Evolutionary conservation across 2,888 invertebrate genomes (phyloP).

Genomic region (Cancer borealis): DNA sequence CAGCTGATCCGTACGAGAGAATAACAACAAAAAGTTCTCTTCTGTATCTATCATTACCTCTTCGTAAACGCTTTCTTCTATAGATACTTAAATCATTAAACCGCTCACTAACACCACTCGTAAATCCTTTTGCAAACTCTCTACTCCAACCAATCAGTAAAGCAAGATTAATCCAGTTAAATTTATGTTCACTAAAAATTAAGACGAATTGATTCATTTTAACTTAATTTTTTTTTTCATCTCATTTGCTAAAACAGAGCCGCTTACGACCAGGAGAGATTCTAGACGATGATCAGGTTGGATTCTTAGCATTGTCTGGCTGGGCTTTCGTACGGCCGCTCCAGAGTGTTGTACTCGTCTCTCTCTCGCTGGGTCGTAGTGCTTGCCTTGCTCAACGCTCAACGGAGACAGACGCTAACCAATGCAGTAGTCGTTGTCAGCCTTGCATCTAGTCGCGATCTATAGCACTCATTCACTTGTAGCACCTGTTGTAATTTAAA

Average conservation of each 20-base stretch:
- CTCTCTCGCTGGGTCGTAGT: slow-evolving; percentile 15
- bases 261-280: slow-evolving; percentile 76
- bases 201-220: background rate
- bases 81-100: background rate
- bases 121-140: background rate
- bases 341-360: slow-evolving; percentile 26
- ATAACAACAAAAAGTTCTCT: slow-evolving; percentile 9
- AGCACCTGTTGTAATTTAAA: background rate
- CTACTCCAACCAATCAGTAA: background rate
- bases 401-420: background rate
- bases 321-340: slow-evolving; percentile 33
- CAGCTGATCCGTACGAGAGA: background rate
- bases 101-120: slow-evolving; percentile 8
- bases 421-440: slow-evolving; percentile 23
- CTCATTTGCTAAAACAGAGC: slow-evolving; percentile 66
- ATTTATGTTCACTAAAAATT: background rate
- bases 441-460: background rate
- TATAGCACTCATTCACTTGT: background rate
- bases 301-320: slow-evolving; percentile 45
- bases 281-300: slow-evolving; percentile 72
- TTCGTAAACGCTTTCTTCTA: slow-evolving; percentile 15
- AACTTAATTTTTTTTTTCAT: slow-evolving; percentile 28
- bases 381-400: slow-evolving; percentile 8
- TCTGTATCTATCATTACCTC: slow-evolving; percentile 2
- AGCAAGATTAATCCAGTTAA: background rate